Evolutionary conservation across 2,797 vertebrate genomes (phyloP), one percentile per base, ranked within the genome.

Genomic region (Galagoides demidoff): DNA sequence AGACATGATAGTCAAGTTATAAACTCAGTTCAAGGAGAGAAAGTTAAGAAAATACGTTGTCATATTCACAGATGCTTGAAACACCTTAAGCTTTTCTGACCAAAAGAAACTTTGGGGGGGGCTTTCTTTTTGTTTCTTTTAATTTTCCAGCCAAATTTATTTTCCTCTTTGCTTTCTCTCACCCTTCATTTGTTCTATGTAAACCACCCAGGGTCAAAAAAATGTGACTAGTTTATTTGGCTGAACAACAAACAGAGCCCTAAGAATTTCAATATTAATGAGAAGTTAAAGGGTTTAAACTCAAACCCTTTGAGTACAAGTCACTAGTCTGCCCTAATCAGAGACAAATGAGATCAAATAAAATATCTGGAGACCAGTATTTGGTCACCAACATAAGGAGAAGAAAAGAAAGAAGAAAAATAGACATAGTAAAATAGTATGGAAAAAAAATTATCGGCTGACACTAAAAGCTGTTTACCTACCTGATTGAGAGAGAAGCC

Each of bases 401-500:
- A 63, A 92, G 10, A 59, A 89, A 74, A 43, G 52, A 70, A 61
- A 71, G 29, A 55, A 39, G 25, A 77, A 88, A 96, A 59, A 27
- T 17, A 82, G 66, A 34, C 2, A 3, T 22, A 23, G 2, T 34
- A 37, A 82, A 82, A 77, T 1, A 81, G 31, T 70, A 52, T 1
- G 34, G 29, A 12, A 78, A 84, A 87, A 85, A 64, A 59, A 90
- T 27, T 7, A 77, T 2, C 4, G n/a, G 23, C 8, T 27, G 34
- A 39, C 29, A 66, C 34, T n/a, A 74, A 73, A 82, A 79, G 71
- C 20, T 39, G 17, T 85, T 70, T 39, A 90, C 97, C 27, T 97
- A 99, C 99, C 99, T 99, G 99, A 98, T 99, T 99, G 85, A 99
- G 98, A 93, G 99, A 99, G 98, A 99, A 99, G 92, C 99, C 99